Evolutionary conservation across 2,113 vertebrate genomes (phyloP).

Genomic region (Upupa epops): DNA sequence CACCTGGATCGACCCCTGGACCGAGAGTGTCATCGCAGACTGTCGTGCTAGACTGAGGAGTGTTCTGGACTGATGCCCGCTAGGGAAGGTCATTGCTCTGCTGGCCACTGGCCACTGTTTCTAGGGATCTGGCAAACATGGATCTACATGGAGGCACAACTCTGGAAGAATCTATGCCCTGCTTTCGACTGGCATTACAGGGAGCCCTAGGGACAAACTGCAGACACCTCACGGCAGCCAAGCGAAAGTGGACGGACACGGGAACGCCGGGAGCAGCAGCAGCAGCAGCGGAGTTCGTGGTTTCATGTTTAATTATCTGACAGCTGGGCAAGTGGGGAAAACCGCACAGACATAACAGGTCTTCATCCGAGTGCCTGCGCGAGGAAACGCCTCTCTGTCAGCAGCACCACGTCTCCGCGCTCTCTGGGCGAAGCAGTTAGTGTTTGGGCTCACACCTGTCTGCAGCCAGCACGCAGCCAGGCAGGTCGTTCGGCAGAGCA

Average conservation of each 20-base stretch:
- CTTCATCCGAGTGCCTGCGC: not conserved
- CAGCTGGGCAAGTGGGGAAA: not conserved
- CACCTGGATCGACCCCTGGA: not conserved
- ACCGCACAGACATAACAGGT: not conserved
- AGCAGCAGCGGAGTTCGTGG: not conserved
- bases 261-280: rapidly evolving
- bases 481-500: not conserved
- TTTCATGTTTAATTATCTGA: not conserved
- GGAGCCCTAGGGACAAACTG: not conserved
- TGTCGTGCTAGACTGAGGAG: not conserved
- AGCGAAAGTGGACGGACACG: not conserved
- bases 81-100: not conserved
- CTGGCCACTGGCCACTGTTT: not conserved
- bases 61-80: not conserved
- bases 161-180: not conserved
- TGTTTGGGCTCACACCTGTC: not conserved
- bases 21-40: too few relatives aligned
- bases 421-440: not conserved
- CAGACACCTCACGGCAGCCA: not conserved
- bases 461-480: not conserved
- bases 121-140: not conserved
- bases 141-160: not conserved
- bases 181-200: not conserved
- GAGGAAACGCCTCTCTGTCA: not conserved
- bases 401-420: not conserved